A percentile compares a stretch with the other conserved stretches of the same genome.
Conservation (phyloP, 2,888 invertebrate genomes). For the Caenorhabditis doughertyi region DNA sequence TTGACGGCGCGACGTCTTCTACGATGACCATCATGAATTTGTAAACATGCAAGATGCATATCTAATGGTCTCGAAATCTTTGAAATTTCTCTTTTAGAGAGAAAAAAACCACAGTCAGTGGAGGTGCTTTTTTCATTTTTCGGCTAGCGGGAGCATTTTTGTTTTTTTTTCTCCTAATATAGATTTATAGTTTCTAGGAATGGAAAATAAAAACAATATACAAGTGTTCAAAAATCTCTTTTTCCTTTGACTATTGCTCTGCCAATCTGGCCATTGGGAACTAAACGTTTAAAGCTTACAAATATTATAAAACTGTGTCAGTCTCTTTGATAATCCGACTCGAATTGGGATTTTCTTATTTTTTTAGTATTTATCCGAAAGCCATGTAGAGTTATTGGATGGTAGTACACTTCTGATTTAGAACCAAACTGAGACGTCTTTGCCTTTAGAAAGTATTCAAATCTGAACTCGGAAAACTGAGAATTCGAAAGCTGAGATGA, state of each 20-base stretch:
- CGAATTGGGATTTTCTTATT: too few relatives aligned
- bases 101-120: not conserved
- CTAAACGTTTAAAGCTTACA: too few relatives aligned
- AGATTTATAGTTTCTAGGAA: not conserved
- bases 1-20: slow-evolving; percentile 32
- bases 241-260: not conserved
- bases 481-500: too few relatives aligned
- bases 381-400: not conserved
- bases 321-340: not conserved
- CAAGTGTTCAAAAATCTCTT: not conserved
- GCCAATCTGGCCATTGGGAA: too few relatives aligned
- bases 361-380: too few relatives aligned
- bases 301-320: too few relatives aligned
- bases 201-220: too few relatives aligned
- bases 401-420: not conserved
- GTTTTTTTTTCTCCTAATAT: not conserved
- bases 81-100: slow-evolving; percentile 7
- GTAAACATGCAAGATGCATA: slow-evolving; percentile 45
- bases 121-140: not conserved
- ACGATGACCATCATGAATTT: slow-evolving; percentile 56
- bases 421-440: too few relatives aligned
- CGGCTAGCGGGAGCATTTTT: not conserved
- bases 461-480: too few relatives aligned
- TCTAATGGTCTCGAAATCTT: slow-evolving; percentile 41
- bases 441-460: too few relatives aligned